phyloP scores from a whole-genome alignment of 2,888 invertebrate genomes.

The Aethes cnicana region DNA sequence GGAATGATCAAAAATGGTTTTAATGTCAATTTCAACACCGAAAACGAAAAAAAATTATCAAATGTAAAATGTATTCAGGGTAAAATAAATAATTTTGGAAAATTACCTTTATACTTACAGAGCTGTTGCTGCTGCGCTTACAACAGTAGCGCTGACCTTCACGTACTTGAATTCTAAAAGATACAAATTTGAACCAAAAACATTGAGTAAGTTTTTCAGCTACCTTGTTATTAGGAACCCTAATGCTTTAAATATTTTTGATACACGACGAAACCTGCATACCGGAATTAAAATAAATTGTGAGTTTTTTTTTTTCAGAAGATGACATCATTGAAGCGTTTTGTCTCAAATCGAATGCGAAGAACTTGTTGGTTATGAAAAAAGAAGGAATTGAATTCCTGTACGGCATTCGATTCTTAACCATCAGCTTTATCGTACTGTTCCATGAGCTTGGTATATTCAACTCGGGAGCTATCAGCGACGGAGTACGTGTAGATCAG shows the following conservation, averaged over 20 bases:
- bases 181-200: constrained; percentile 35
- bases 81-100: not conserved
- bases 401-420: constrained; percentile 82
- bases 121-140: constrained; percentile 38
- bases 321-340: constrained; percentile 52
- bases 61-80: too few relatives aligned
- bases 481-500: constrained; percentile 78
- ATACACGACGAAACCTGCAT: not conserved
- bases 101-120: constrained; percentile 43
- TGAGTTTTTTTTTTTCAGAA: constrained; percentile 43
- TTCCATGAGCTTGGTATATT: constrained; percentile 81
- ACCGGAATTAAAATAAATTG: not conserved
- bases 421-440: constrained; percentile 80
- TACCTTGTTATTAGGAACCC: not conserved
- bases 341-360: constrained; percentile 63
- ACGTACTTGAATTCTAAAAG: constrained; percentile 49
- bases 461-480: constrained; percentile 79
- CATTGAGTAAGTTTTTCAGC: constrained; percentile 37
- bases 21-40: too few relatives aligned
- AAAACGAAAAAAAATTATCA: too few relatives aligned
- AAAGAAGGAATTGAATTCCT: constrained; percentile 71
- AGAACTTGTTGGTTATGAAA: constrained; percentile 54
- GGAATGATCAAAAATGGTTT: too few relatives aligned
- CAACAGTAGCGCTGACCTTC: constrained; percentile 45
- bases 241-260: too few relatives aligned